These are phyloP conservation scores for Drosophila mayaguana DNA, from an alignment of 2,888 invertebrate genomes.

Conservation along the genomic window DNA sequence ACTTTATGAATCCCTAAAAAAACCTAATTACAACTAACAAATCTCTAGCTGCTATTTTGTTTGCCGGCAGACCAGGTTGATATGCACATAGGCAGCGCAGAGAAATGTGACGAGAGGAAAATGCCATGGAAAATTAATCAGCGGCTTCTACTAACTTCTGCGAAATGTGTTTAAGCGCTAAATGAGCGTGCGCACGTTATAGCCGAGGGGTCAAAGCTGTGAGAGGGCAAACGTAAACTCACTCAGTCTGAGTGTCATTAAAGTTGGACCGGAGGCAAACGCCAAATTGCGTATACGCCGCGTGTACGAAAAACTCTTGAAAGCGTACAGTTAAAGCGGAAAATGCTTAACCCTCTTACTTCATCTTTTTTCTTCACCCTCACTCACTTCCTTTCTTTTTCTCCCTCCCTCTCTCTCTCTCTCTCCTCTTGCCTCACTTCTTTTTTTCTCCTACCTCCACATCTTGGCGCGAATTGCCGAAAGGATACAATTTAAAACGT, in stretches of 20 bases:
- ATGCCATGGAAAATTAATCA: slow-evolving; percentile 49
- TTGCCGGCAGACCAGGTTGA: neutral
- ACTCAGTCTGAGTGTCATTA: slow-evolving; percentile 33
- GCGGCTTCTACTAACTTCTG: slow-evolving; percentile 24
- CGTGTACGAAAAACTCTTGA: slow-evolving; percentile 45
- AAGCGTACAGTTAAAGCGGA: slow-evolving; percentile 41
- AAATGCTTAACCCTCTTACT: slow-evolving; percentile 30
- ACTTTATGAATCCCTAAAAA: slow-evolving; percentile 4
- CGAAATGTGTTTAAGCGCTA: slow-evolving; percentile 49
- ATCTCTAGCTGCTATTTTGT: slow-evolving; percentile 8
- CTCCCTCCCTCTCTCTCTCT: neutral
- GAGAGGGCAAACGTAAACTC: slow-evolving; percentile 18
- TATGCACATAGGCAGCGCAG: neutral
- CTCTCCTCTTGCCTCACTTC: too few species aligned
- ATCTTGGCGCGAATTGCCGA: slow-evolving; percentile 42
- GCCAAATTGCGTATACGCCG: slow-evolving; percentile 52
- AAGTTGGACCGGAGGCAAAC: slow-evolving; percentile 29
- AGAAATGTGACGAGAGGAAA: neutral
- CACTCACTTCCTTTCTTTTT: too few species aligned
- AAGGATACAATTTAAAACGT: slow-evolving; percentile 54
- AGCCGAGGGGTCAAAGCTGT: neutral
- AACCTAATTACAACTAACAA: slow-evolving; percentile 23
- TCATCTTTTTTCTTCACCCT: neutral
- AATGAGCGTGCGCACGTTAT: slow-evolving; percentile 45
- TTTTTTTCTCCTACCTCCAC: neutral